Base-by-base conservation (phyloP, 2,797 vertebrate species). In the Hylomyscus alleni region DNA sequence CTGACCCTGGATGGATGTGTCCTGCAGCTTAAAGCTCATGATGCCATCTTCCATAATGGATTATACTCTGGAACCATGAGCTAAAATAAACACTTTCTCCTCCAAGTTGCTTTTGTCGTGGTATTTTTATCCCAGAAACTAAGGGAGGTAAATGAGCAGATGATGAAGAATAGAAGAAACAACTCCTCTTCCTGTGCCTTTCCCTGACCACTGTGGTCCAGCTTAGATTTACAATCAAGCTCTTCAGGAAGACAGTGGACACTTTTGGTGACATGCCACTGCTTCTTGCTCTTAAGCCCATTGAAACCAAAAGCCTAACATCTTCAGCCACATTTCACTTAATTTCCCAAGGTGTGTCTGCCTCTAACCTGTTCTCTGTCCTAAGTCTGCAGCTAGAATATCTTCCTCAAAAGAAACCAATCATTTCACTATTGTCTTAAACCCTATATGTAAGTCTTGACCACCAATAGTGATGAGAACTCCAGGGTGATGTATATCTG, bases 401-500 rank as follows among this genome's bases (percentile, higher is more conserved):
- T 87, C 60, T 73, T 84, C 65, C 13, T 24, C 14, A 58, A 96
- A 94, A 73, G 37, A 94, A 93, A 76, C 14, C 58, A 89, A 11
- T 19, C 40, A 56, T 50, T 13, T 82, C 24, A 77, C 26, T 91
- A 4, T 52, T 56, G 29, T 24, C 29, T 60, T 91, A 91, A 83
- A 80, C 60, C 4, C 14, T 40, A 87, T 29, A 58, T 85, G 37
- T 91, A 88, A 58, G 14, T 65, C n/a, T 22, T 37, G 37, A 31
- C 15, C 20, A 24, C 2, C 19, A 69, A 8, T 3, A 93, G 50
- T 69, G 17, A 83, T 34, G 54, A 26, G 34, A 72, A 81, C 34
- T 94, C 4, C 5, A 17, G 34, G 8, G 52, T 72, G 34, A 92
- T 1, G 17, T 29, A 9, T 31, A 9, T 10, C 6, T 75, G n/a